Base-by-base conservation (phyloP, 2,888 invertebrate genomes). In the Tinea semifulvella region DNA sequence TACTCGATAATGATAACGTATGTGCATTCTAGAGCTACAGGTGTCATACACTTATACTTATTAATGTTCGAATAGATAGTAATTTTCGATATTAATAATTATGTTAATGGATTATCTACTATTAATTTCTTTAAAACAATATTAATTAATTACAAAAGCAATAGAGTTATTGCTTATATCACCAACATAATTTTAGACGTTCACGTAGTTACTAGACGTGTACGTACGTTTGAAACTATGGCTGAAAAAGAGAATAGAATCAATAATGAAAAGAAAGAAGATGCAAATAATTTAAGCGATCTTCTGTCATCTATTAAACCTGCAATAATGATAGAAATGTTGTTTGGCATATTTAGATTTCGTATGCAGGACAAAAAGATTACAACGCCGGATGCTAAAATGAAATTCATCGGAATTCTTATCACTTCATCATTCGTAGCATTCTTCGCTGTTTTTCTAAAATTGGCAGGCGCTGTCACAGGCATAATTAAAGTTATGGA, bases 281-380 rank as follows among this genome's bases (percentile, higher is more conserved):
- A 40, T 18, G 19, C 6, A 7, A 19, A 39, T n/a, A 20, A 40
- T 22, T 22, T 40, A 40, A 7, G 4, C 1, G 22, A 40, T 13
- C 40, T 40, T 2, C 20, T 40, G 8, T 14, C 20, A 17, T 40
- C 40, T 22, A 22, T 40, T 11, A 25, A 26, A 27, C 49, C 49
- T 14, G n/a, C 45, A 4, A 16, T 45, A 14, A 5, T 39, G 5
- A 13, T 19, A n/a, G 50, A 46, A 25, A 36, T 25, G 7, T 16
- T 46, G 6, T 45, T 49, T 26, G 48, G 47, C 25, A 46, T 49
- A 40, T 48, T 49, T 20, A 27, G 50, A 44, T 49, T 49, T 19
- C 44, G 45, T 3, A 31, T 38, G 8, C 18, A 25, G 7, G 35
- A 42, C n/a, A 28, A 46, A 1, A 13, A 17, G 18, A 17, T 50